Conservation (phyloP, 2,888 invertebrate genomes). For the Drosophila bunnanda region DNA sequence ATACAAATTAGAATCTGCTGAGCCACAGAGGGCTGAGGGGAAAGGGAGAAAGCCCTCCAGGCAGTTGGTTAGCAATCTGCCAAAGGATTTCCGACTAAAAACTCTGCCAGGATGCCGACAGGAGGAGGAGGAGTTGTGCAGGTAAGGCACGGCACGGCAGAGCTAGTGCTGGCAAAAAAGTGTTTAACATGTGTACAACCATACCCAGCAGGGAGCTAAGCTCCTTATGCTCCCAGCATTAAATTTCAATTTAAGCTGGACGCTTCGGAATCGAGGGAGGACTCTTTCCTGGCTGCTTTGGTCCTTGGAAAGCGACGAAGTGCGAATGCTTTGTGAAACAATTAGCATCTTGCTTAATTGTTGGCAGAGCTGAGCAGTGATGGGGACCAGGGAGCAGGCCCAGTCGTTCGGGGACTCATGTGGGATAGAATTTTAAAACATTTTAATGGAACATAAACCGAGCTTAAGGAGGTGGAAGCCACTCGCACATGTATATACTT, state of each 20-base stretch:
- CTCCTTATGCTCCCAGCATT: constrained; percentile 68
- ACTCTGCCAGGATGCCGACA: constrained; percentile 31
- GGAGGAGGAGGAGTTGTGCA: constrained; percentile 12
- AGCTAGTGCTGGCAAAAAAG: constrained; percentile 53
- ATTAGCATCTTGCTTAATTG: constrained; percentile 77
- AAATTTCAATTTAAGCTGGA: constrained; percentile 81
- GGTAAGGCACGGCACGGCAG: constrained; percentile 21
- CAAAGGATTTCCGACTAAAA: constrained; percentile 64
- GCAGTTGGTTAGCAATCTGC: constrained; percentile 55
- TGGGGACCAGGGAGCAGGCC: not conserved
- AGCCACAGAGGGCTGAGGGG: constrained; percentile 24
- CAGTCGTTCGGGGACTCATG: constrained; percentile 25
- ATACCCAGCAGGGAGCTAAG: constrained; percentile 68
- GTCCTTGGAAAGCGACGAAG: constrained; percentile 73
- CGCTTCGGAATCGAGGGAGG: constrained; percentile 27
- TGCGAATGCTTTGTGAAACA: constrained; percentile 75
- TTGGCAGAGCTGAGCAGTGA: constrained; percentile 43
- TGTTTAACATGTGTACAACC: constrained; percentile 77
- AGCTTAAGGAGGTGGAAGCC: constrained; percentile 37
- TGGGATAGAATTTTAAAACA: constrained; percentile 59
- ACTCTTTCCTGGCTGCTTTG: not conserved
- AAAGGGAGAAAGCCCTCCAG: constrained; percentile 6
- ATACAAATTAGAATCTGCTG: constrained; percentile 73
- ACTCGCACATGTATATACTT: constrained; percentile 14
- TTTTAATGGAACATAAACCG: constrained; percentile 75